Evolutionary conservation across 64 coral and sea anemone species (phyloP), one percentile per base, ranked within the genome.

Genomic region (Pocillopora damicornis): DNA sequence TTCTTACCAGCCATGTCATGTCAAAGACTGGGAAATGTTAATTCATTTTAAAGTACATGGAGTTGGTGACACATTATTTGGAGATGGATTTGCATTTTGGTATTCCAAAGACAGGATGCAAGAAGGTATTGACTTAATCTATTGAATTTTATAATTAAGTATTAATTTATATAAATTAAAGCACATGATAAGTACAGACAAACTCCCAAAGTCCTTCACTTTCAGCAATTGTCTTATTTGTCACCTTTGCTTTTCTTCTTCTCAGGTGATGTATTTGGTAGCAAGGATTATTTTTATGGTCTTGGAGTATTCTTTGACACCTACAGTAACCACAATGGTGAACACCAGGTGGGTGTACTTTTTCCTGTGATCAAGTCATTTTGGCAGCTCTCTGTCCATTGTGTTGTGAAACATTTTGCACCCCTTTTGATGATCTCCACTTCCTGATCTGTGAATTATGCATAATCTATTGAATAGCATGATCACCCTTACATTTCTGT

Each of bases 221-320:
- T 6, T 12, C 13, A 61, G 23, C 16, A 30, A 11, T 15, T 30
- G 15, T n/a, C 25, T 37, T 42, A 14, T 79, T 8, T 14, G 60
- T 82, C 5, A 23, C 15, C 66, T 83, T 4, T 12, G 8, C 15
- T 73, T 86, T 5, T 79, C n/a, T 64, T 65, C 35, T 73, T 23
- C 17, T 12, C 83, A 98, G 96, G 96, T 74, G 56, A 57, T 51
- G 96, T 93, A 2, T 98, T 98, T 92, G 96, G 96, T 18, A 94
- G 83, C 42, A 89, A 89, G 76, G 90, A 91, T 60, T 66, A 90
- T 18, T 98, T 98, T 67, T 98, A 91, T 88, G 96, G 96, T 65
- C 87, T 98, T 77, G 96, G 92, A 15, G 86, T 98, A 36, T 98
- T 98, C 75, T 92, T 98, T 80, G 96, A 98, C 63, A 98, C 96